phyloP scores from a whole-genome alignment of 1,140 invertebrate species.

The Notospermus geniculatus region DNA sequence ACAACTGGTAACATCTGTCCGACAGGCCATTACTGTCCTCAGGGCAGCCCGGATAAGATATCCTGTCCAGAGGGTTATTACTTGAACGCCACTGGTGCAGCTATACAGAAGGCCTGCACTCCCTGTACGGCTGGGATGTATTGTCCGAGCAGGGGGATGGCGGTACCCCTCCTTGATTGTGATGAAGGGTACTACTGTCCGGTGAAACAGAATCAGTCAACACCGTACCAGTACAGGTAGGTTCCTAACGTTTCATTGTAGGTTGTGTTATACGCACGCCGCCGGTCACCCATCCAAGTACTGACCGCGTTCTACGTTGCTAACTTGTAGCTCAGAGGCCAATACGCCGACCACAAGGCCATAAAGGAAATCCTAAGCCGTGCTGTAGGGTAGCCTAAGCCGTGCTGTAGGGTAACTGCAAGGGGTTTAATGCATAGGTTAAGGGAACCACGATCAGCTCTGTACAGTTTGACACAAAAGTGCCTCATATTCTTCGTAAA shows the following conservation, averaged over 20 bases:
- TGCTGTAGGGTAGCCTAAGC: too few species aligned
- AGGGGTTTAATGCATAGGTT: too few species aligned
- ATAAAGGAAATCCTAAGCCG: too few species aligned
- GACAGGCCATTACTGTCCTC: conserved; percentile 43
- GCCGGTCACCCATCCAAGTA: too few species aligned
- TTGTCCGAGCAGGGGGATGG: conserved; percentile 36
- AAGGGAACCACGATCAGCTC: too few species aligned
- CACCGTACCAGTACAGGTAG: conserved; percentile 43
- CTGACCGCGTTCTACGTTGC: too few species aligned
- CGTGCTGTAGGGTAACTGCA: too few species aligned
- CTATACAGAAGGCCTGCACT: conserved; percentile 33
- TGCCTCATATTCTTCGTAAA: too few species aligned
- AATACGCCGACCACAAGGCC: too few species aligned
- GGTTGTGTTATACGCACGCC: too few species aligned
- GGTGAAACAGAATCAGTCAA: conserved; percentile 39
- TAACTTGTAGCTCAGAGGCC: too few species aligned
- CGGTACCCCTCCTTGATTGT: conserved; percentile 38
- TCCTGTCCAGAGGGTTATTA: conserved; percentile 48
- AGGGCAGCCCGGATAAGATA: conserved; percentile 26
- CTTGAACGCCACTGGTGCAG: conserved; percentile 32
- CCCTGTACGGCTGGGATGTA: conserved; percentile 40
- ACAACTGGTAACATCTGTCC: conserved; percentile 38
- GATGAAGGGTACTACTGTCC: conserved; percentile 48
- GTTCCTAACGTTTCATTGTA: conserved; percentile 4
- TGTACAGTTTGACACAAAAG: too few species aligned